A percentile compares a stretch with the other conserved stretches of the same genome.
These are phyloP conservation scores for Linhomoeus sp. DNA, from an alignment of 2,888 invertebrate genomes.

Conservation along the genomic window DNA sequence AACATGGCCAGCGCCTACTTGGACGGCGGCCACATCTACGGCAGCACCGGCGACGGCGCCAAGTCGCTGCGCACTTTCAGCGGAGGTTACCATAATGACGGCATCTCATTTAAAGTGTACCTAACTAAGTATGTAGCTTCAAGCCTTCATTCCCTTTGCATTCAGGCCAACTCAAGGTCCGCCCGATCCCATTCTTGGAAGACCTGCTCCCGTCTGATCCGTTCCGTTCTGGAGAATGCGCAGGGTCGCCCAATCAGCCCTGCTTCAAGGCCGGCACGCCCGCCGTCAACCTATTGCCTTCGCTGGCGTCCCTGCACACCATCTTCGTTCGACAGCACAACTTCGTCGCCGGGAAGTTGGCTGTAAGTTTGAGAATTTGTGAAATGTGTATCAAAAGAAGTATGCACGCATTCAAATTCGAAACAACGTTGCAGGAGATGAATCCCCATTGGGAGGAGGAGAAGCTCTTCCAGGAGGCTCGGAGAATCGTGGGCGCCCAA, in stretches of 20 bases:
- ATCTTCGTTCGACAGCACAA: conserved; percentile 10
- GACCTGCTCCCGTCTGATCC: conserved; percentile 2
- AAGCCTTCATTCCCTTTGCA: neutral
- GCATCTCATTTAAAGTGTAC: conserved; percentile 76
- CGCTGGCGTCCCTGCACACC: conserved; percentile 7
- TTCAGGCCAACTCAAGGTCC: conserved; percentile 12
- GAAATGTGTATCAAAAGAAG: conserved; percentile 2
- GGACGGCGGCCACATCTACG: conserved; percentile 55
- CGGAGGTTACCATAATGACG: conserved; percentile 43
- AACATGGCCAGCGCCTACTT: conserved; percentile 80
- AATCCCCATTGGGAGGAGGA: conserved; percentile 26
- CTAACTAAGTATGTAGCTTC: neutral
- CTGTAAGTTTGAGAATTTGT: conserved; percentile 11
- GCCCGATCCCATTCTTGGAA: conserved; percentile 2
- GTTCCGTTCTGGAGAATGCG: neutral
- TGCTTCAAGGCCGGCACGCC: conserved; percentile 6
- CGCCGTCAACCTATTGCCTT: conserved; percentile 5
- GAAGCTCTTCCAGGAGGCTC: conserved; percentile 26
- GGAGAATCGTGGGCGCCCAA: conserved; percentile 31
- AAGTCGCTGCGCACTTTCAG: conserved; percentile 50
- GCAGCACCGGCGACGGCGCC: conserved; percentile 62
- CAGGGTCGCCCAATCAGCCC: conserved; percentile 3
- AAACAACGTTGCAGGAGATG: conserved; percentile 8
- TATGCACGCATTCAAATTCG: conserved; percentile 4
- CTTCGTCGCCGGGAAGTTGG: conserved; percentile 5